phyloP scores from a whole-genome alignment of 2,113 vertebrate species.

The Oreochromis aureus region DNA sequence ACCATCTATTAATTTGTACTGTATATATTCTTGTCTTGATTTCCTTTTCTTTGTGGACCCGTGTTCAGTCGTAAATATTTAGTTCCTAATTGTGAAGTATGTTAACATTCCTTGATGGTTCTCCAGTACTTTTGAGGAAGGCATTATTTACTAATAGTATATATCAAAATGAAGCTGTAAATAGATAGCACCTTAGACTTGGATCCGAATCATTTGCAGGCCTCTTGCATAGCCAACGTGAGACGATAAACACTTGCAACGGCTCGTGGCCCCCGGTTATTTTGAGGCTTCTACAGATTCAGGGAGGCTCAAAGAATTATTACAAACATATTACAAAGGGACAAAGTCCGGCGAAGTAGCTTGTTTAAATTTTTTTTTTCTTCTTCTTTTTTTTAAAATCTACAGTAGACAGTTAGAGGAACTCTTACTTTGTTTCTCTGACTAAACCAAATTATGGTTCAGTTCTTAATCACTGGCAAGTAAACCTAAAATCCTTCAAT shows the following conservation, averaged over 20 bases:
- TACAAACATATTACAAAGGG: background rate
- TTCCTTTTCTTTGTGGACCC: conserved; percentile 51
- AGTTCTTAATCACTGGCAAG: background rate
- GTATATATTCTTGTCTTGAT: conserved; percentile 56
- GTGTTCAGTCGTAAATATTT: conserved; percentile 54
- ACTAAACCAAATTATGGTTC: background rate
- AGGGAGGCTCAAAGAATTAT: background rate
- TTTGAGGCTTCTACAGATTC: background rate
- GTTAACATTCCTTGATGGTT: conserved; percentile 59
- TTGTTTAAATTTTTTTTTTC: background rate
- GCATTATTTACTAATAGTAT: conserved; percentile 42
- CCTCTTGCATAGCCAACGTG: background rate
- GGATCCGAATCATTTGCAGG: conserved; percentile 25
- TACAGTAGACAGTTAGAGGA: background rate
- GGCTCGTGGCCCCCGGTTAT: background rate
- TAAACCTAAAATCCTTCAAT: background rate
- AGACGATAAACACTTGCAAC: conserved; percentile 12
- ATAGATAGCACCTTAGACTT: conserved; percentile 42
- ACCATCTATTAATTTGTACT: conserved; percentile 45
- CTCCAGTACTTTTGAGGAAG: conserved; percentile 35
- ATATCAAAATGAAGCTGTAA: conserved; percentile 47
- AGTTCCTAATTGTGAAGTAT: conserved; percentile 53
- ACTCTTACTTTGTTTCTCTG: conserved; percentile 1
- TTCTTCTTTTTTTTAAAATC: accelerated
- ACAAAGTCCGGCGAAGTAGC: conserved; percentile 1